phyloP scores from a whole-genome alignment of 2,888 invertebrate genomes.

The Heliconius charithonia region DNA sequence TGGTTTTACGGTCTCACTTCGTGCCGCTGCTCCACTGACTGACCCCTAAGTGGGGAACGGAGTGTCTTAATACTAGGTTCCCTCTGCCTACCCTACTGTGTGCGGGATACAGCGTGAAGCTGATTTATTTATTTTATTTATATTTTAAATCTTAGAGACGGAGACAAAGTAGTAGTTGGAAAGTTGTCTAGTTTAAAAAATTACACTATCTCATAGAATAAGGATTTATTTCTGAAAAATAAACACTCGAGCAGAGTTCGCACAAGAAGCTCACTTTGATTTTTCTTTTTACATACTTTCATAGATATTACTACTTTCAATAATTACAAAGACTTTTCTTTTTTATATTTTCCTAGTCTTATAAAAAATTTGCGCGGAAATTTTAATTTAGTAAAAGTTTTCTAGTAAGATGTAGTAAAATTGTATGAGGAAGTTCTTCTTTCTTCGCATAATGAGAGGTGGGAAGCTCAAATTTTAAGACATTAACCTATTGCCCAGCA shows the following conservation, averaged over 20 bases:
- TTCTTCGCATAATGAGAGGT: background rate
- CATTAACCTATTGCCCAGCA: background rate
- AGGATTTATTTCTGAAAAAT: conserved; percentile 8
- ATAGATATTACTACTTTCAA: conserved; percentile 23
- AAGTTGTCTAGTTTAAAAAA: background rate
- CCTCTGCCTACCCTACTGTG: too few relatives aligned
- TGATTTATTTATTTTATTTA: too few relatives aligned
- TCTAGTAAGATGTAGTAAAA: background rate
- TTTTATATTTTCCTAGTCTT: background rate
- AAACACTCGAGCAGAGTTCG: background rate
- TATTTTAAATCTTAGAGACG: too few relatives aligned
- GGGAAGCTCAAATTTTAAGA: background rate
- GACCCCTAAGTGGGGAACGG: too few relatives aligned
- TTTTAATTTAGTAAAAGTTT: background rate
- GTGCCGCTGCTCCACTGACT: too few relatives aligned
- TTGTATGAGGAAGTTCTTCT: background rate
- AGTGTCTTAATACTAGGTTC: too few relatives aligned
- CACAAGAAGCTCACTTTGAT: background rate
- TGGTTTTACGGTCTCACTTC: too few relatives aligned
- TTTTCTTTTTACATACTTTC: conserved; percentile 14
- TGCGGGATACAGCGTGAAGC: too few relatives aligned
- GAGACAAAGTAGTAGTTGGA: too few relatives aligned
- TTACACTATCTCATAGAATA: background rate
- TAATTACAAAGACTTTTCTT: conserved; percentile 4
- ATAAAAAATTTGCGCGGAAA: background rate